These are phyloP conservation scores for Sinella curviseta DNA, from an alignment of 1,140 invertebrate genomes.

Conservation along the genomic window DNA sequence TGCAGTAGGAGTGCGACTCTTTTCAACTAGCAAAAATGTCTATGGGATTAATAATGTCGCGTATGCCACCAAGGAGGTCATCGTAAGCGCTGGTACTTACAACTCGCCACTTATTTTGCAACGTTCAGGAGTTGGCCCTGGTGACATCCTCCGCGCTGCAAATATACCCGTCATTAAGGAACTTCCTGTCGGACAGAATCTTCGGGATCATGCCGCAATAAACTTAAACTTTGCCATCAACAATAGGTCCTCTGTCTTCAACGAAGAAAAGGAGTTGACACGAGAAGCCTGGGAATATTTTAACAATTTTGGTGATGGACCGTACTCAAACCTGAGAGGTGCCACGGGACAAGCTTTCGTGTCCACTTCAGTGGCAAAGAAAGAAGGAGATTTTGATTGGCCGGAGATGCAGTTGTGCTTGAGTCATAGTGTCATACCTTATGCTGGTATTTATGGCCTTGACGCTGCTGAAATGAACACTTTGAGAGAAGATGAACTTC, in stretches of 20 bases:
- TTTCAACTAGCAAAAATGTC: neutral
- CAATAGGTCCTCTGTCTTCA: neutral
- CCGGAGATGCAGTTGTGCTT: too few relatives aligned
- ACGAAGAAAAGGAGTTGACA: neutral
- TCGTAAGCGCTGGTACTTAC: slow-evolving; percentile 70
- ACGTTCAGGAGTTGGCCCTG: slow-evolving; percentile 56
- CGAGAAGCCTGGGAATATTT: neutral
- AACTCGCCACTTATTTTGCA: slow-evolving; percentile 69
- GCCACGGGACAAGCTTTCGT: neutral
- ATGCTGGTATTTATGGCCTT: too few relatives aligned
- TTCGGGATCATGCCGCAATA: slow-evolving; percentile 50
- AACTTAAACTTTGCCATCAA: neutral
- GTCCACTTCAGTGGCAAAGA: neutral
- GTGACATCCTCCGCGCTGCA: slow-evolving; percentile 50
- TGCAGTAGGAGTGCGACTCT: neutral
- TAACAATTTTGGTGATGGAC: neutral
- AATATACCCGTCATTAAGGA: slow-evolving; percentile 48
- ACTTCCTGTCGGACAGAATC: slow-evolving; percentile 60
- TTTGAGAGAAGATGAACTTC: neutral
- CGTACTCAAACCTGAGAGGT: neutral
- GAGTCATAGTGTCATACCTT: too few relatives aligned
- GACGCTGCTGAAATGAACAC: too few relatives aligned
- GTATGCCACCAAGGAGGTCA: slow-evolving; percentile 64
- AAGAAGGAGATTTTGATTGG: too few relatives aligned
- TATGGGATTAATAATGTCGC: neutral